Conservation (phyloP, 2,113 vertebrate species). For the Tyto alba region DNA sequence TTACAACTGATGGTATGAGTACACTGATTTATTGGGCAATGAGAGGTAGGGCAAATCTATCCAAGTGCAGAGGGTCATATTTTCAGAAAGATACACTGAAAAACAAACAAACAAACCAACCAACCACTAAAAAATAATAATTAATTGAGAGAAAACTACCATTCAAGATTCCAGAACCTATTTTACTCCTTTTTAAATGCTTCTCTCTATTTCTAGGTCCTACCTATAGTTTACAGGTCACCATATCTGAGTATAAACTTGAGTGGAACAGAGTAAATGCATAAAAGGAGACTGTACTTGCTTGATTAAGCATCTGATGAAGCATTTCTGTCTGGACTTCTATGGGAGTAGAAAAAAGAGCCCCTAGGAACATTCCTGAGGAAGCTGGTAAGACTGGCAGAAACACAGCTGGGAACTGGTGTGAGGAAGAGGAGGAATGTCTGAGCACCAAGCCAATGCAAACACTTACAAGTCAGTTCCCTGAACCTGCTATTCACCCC, state of each 20-base stretch:
- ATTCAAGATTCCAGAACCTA: not conserved
- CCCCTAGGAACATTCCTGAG: not conserved
- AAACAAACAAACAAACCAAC: not conserved
- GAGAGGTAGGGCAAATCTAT: not conserved
- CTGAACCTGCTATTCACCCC: not conserved
- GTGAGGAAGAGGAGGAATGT: slow-evolving; percentile 17
- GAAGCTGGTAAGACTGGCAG: not conserved
- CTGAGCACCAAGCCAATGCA: not conserved
- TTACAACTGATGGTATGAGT: not conserved
- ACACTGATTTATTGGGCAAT: not conserved
- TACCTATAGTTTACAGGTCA: not conserved
- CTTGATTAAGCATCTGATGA: not conserved
- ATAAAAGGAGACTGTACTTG: not conserved
- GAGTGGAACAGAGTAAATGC: not conserved
- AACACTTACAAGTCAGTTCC: not conserved
- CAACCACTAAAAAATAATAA: not conserved
- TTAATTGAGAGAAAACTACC: not conserved
- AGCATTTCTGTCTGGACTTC: not conserved
- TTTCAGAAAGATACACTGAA: not conserved
- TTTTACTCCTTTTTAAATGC: not conserved
- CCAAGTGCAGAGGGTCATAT: not conserved
- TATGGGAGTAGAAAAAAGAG: not conserved
- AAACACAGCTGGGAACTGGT: not conserved
- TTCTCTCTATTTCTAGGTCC: not conserved
- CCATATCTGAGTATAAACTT: not conserved